Evolutionary conservation across 1,140 invertebrate genomes (phyloP).

Genomic region (Pachypsylla venusta): DNA sequence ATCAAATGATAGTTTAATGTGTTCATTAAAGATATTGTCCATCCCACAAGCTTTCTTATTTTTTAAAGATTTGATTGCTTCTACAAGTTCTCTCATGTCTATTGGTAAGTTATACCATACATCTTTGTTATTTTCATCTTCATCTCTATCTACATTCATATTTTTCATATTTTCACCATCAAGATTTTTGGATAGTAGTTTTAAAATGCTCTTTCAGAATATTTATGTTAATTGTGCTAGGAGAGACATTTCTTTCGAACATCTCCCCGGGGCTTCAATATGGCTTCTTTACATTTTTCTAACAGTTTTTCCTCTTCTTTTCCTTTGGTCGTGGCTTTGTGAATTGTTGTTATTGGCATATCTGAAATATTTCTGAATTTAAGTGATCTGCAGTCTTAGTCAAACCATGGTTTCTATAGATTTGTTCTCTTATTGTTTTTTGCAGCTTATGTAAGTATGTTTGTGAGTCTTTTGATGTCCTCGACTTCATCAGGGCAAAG

Average conservation of each 20-base stretch:
- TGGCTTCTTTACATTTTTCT: neutral
- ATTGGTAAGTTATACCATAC: neutral
- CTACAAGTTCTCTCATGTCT: neutral
- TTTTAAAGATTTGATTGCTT: neutral
- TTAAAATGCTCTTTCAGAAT: neutral
- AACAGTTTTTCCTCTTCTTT: neutral
- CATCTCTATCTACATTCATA: neutral
- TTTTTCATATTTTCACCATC: neutral
- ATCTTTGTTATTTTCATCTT: neutral
- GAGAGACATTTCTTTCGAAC: neutral
- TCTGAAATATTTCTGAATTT: neutral
- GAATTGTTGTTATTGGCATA: neutral
- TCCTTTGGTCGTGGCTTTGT: neutral
- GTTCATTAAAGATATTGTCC: constrained; percentile 6
- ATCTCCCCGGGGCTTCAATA: neutral
- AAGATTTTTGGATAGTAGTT: neutral
- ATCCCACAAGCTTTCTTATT: constrained; percentile 2
- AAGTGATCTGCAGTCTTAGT: neutral
- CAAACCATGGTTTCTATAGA: neutral
- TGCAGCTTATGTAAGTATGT: neutral
- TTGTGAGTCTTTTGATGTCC: neutral
- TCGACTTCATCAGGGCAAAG: neutral
- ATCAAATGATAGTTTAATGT: constrained; percentile 3
- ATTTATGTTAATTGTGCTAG: neutral
- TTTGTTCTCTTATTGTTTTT: neutral